Base-by-base conservation (phyloP, 2,797 vertebrate genomes). In the Linurgus olivaceus region DNA sequence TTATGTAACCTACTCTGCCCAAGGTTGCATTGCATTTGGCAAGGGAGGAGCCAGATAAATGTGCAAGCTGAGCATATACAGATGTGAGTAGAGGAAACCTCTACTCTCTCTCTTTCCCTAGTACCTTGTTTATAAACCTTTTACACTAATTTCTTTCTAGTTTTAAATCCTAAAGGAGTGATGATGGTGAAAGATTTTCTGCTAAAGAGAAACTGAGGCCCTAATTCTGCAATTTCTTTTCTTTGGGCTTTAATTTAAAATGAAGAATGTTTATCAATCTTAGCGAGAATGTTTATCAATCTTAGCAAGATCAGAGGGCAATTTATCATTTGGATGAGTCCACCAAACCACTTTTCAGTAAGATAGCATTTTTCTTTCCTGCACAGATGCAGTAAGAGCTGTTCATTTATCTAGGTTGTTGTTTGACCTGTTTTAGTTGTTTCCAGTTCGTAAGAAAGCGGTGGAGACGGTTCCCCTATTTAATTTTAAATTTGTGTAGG, bases 401-500 rank as follows among this genome's bases (percentile, higher is more conserved):
- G 55, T 63, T 70, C 71, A 25, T 52, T 94, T 90, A 94, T 82
- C 61, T 28, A 31, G 33, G 51, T 76, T 89, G 35, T 19, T 65
- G 63, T 77, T 78, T 76, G 59, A 91, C 35, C 85, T 88, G 65
- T 44, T 86, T 94, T 82, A 62, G 52, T 89, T 77, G 31, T 63
- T 92, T 92, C 91, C 75, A 92, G 29, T 54, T 91, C 61, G 28
- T 38, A 35, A 48, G 44, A 19, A 76, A 70, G 25, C 7, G 5
- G 9, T 57, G 62, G 72, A 91, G 93, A 82, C 54, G 31, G 63
- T 93, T 35, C 13, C 28, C 86, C 76, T 59, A 38, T 82, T 84
- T 73, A 88, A 74, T 91, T 95, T 95, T 83, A 93, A 70, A 94
- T 91, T 94, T 82, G 48, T 58, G 70, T 61, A 71, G 94, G 88